phyloP scores from a whole-genome alignment of 2,888 invertebrate genomes.

The Omphaloscelis lunosa region DNA sequence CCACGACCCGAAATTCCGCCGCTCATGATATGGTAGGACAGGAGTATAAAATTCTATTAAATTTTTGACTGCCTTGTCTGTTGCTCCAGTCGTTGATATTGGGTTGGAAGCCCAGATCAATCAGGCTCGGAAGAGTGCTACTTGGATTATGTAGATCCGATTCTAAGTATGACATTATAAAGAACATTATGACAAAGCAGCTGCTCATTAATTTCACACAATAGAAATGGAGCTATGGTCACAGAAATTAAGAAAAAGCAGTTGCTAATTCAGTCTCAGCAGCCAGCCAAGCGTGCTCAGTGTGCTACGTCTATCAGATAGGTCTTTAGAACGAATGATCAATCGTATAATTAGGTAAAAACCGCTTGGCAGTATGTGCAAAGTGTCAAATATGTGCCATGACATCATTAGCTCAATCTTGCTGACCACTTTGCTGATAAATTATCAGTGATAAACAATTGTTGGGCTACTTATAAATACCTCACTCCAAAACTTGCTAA shows the following conservation, averaged over 20 bases:
- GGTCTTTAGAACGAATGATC: background rate
- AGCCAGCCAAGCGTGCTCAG: background rate
- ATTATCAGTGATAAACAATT: background rate
- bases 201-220: background rate
- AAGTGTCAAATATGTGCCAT: background rate
- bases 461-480: background rate
- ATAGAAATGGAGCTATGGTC: no score
- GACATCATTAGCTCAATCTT: background rate
- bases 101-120: background rate
- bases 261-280: background rate
- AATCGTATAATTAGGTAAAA: background rate
- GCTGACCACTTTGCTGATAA: background rate
- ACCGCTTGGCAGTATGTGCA: background rate
- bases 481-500: background rate
- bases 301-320: background rate
- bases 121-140: background rate
- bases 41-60: background rate
- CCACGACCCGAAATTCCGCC: slow-evolving; percentile 79
- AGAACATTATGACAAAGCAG: background rate
- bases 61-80: background rate
- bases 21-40: slow-evolving; percentile 84
- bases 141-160: background rate
- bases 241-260: background rate
- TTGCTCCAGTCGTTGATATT: background rate
- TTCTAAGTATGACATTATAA: background rate